phyloP scores from a whole-genome alignment of 2,113 vertebrate genomes.

The Salvelinus namaycush region DNA sequence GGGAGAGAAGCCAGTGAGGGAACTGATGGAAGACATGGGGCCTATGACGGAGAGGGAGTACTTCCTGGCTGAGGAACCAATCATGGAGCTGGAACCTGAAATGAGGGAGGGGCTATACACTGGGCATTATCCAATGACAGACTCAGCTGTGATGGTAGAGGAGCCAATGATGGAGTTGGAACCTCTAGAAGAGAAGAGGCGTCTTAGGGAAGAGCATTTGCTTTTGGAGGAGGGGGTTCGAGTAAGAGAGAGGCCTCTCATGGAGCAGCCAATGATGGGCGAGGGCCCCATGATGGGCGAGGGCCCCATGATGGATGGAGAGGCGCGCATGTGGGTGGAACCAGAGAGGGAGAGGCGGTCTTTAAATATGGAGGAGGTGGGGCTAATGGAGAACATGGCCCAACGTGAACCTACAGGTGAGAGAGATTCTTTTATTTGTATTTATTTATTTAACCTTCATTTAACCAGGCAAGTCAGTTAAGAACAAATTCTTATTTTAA shows the following conservation, averaged over 20 bases:
- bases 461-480: too few relatives aligned
- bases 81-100: constrained; percentile 5
- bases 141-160: neutral
- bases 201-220: neutral
- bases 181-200: neutral
- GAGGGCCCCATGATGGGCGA: neutral
- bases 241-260: neutral
- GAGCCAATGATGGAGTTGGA: constrained; percentile 1
- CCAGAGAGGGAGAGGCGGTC: neutral
- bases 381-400: neutral
- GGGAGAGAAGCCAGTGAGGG: constrained; percentile 18
- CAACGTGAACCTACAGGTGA: neutral
- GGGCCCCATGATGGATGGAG: neutral
- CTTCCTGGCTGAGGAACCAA: constrained; percentile 10
- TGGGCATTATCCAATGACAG: neutral
- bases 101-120: neutral
- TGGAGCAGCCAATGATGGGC: constrained; percentile 1
- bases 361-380: neutral
- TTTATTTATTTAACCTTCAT: too few relatives aligned
- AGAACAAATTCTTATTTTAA: too few relatives aligned
- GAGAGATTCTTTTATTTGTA: neutral
- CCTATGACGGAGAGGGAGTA: neutral
- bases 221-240: neutral
- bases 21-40: constrained; percentile 7
- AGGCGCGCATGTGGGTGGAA: neutral